Evolutionary conservation across 30 jellyfish, hydroid and myxozoan species (phyloP).

Genomic region (Haliclystus octoradiatus): DNA sequence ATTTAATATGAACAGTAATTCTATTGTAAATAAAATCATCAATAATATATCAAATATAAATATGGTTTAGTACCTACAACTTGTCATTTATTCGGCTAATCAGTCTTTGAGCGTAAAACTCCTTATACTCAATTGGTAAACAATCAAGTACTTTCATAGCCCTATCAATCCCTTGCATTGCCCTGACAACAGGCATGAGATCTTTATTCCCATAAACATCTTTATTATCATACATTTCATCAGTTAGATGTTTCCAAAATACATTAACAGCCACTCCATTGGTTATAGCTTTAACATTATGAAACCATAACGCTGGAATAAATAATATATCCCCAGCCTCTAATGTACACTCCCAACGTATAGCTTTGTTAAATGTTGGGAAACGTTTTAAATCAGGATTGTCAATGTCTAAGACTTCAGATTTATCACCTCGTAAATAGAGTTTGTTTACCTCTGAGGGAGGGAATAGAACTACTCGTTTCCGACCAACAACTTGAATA

Average conservation of each 20-base stretch:
- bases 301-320: conserved; percentile 96
- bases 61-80: too few species aligned
- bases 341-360: conserved; percentile 35
- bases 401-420: conserved; percentile 73
- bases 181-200: conserved; percentile 57
- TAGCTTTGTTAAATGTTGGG: conserved; percentile 53
- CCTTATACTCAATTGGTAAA: conserved; percentile 63
- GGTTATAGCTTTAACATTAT: conserved; percentile 59
- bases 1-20: too few species aligned
- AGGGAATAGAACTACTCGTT: conserved; percentile 55
- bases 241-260: conserved; percentile 56
- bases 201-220: conserved; percentile 89
- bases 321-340: conserved; percentile 77
- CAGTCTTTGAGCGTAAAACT: conserved; percentile 50
- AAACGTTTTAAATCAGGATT: conserved; percentile 37
- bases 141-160: conserved; percentile 39
- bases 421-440: conserved; percentile 76
- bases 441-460: conserved; percentile 66
- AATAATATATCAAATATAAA: too few species aligned
- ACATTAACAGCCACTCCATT: conserved; percentile 60
- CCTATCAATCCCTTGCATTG: conserved; percentile 56
- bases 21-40: too few species aligned
- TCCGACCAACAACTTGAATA: conserved; percentile 59
- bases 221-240: conserved; percentile 36
- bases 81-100: too few species aligned